These are phyloP conservation scores for Branchellion lobata DNA, from an alignment of 2,888 invertebrate genomes.

Conservation along the genomic window DNA sequence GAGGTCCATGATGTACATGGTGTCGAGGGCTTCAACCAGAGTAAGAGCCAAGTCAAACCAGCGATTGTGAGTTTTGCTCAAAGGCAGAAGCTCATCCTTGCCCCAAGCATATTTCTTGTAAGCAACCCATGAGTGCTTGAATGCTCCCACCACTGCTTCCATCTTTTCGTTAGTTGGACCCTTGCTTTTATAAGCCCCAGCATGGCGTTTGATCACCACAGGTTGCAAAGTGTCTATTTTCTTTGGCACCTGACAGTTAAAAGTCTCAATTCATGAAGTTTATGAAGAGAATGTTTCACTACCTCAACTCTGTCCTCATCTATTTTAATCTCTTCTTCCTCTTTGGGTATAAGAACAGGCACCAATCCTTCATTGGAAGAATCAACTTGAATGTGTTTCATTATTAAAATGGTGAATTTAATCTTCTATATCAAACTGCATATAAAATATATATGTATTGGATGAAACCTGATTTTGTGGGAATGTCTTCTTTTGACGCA, in stretches of 20 bases:
- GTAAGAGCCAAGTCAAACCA: slow-evolving; percentile 97
- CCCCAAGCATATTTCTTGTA: slow-evolving; percentile 96
- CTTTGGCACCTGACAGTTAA: no score
- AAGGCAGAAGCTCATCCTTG: slow-evolving; percentile 89
- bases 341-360: slow-evolving; percentile 16
- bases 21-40: slow-evolving; percentile 90
- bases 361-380: not conserved
- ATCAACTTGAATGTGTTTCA: slow-evolving; percentile 17
- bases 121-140: slow-evolving; percentile 89
- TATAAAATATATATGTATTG: no score
- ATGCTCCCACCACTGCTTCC: slow-evolving; percentile 80
- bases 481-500: slow-evolving; percentile 44
- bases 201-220: no score
- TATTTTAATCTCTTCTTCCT: slow-evolving; percentile 72
- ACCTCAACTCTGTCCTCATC: no score
- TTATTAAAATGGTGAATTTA: slow-evolving; percentile 1
- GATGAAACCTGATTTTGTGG: not conserved
- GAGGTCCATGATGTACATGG: slow-evolving; percentile 91
- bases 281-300: no score
- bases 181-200: slow-evolving; percentile 54
- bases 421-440: no score
- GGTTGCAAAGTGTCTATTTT: no score
- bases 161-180: slow-evolving; percentile 81
- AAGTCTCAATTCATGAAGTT: no score
- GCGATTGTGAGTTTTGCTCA: slow-evolving; percentile 78